A percentile compares a stretch with the other conserved stretches of the same genome.
Evolutionary conservation across 2,888 invertebrate genomes (phyloP).

Genomic region (Sturmia bella): DNA sequence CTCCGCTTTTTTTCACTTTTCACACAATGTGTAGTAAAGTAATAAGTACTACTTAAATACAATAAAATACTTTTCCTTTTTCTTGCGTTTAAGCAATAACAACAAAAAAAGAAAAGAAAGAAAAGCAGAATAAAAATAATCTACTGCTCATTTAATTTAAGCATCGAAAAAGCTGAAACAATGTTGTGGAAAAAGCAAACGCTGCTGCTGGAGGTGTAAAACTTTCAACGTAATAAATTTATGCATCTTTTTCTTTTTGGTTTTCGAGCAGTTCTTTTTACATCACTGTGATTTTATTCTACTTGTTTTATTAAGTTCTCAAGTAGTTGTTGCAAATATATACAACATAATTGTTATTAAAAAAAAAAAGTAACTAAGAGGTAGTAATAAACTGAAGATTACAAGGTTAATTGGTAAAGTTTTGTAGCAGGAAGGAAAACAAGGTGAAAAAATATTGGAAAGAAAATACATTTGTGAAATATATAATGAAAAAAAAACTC

Average conservation of each 20-base stretch:
- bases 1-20: too few species aligned
- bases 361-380: background rate
- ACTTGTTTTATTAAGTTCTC: conserved; percentile 19
- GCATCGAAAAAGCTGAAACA: background rate
- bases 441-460: too few species aligned
- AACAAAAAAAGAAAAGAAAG: background rate
- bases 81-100: conserved; percentile 8
- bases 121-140: background rate
- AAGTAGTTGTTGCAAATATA: conserved; percentile 21
- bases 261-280: background rate
- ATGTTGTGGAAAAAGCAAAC: background rate
- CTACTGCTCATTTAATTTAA: conserved; percentile 25
- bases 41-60: conserved; percentile 1
- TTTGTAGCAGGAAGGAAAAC: too few species aligned
- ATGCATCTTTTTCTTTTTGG: conserved; percentile 18
- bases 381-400: conserved; percentile 28
- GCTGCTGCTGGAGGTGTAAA: background rate
- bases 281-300: conserved; percentile 26
- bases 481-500: too few species aligned
- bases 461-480: too few species aligned
- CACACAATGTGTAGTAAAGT: background rate
- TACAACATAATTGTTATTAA: conserved; percentile 13
- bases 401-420: conserved; percentile 54
- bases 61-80: conserved; percentile 33
- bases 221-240: conserved; percentile 16